Conservation (phyloP, 1,140 invertebrate species). For the Musca domestica region DNA sequence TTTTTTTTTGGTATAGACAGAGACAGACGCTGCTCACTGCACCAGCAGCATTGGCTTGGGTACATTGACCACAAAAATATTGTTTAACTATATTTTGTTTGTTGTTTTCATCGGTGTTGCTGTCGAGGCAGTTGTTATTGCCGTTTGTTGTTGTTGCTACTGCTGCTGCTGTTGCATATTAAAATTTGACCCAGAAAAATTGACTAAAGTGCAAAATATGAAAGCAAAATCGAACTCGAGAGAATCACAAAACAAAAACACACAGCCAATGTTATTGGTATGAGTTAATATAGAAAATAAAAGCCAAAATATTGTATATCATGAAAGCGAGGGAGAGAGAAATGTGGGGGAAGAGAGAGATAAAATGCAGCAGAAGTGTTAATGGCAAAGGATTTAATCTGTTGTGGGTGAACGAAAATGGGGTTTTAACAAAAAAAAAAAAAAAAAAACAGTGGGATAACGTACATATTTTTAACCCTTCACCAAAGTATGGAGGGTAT, state of each 20-base stretch:
- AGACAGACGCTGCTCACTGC: constrained; percentile 11
- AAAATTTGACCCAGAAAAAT: constrained; percentile 22
- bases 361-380: background rate
- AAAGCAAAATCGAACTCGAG: background rate
- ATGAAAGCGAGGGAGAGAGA: background rate
- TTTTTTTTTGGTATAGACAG: too few relatives aligned
- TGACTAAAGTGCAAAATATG: constrained; percentile 20
- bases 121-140: background rate
- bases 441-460: too few relatives aligned
- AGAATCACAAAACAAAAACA: background rate
- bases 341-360: background rate
- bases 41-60: constrained; percentile 18
- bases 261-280: background rate
- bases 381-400: background rate
- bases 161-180: constrained; percentile 3
- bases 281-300: background rate
- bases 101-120: background rate
- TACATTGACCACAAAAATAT: constrained; percentile 20
- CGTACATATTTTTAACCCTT: too few relatives aligned
- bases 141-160: background rate
- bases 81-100: background rate
- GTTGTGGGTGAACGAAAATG: too few relatives aligned
- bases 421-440: too few relatives aligned
- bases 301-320: background rate
- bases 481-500: too few relatives aligned